Evolutionary conservation across 2,888 invertebrate species (phyloP), one percentile per base, ranked within the genome.

Genomic region (Hyppa rectilinea): DNA sequence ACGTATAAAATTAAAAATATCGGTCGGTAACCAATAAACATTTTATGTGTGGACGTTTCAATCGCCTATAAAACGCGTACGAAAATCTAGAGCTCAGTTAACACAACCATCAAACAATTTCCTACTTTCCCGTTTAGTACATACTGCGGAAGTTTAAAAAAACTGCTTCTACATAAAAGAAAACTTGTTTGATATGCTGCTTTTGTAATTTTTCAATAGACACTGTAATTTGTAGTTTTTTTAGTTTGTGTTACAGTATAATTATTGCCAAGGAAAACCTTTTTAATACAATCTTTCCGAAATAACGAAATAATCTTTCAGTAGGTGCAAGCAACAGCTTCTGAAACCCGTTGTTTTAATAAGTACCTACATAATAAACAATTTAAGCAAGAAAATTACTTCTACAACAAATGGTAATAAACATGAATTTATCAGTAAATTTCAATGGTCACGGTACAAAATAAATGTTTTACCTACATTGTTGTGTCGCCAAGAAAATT

Each of bases 31-130:
- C 69, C 79, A 72, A 87, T 87, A 87, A 87, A 87, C n/a, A 77
- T 81, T 86, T 82, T 84, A 85, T 81, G 78, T 80, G 83, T 80
- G 80, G 82, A 82, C 78, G 63, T 83, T 84, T 87, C 80, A 82
- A 86, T 87, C 84, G 80, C 67, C 80, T 70, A 83, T 83, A 85
- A 86, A 88, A 72, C 72, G 64, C 71, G 71, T 76, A 81, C 80
- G 76, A 83, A 87, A 85, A 86, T 87, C 82, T 84, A 78, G 85
- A 83, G 83, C 85, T 85, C 87, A 81, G 84, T 86, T 83, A 86
- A 87, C 81, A 74, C 82, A 81, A 81, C 84, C 86, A 86, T 87
- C 82, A 83, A 87, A 86, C 82, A 81, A 79, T 83, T 85, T 82
- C 83, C 82, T 82, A 83, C 85, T 85, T 86, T 81, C 72, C 74